Evolutionary conservation across 2,797 vertebrate species (phyloP).

Genomic region (Sparus aurata): DNA sequence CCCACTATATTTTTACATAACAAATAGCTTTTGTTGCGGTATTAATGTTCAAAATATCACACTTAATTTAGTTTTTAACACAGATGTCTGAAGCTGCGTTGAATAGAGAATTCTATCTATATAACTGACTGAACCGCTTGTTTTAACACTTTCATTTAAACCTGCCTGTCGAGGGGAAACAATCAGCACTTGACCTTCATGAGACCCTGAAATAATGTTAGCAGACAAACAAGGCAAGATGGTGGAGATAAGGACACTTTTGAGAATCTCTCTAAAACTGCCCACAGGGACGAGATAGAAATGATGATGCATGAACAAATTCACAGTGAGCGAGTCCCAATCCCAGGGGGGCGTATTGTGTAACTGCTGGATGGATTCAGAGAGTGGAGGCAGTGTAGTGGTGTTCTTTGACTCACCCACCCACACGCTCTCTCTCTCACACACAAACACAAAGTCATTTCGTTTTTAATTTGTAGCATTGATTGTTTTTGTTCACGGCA

Average conservation of each 20-base stretch:
- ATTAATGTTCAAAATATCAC: no score
- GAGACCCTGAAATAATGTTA: slow-evolving; percentile 19
- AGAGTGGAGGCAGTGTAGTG: slow-evolving; percentile 50
- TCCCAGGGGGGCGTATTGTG: slow-evolving; percentile 72
- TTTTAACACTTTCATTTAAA: slow-evolving; percentile 18
- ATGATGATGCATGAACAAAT: slow-evolving; percentile 68
- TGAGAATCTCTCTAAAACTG: slow-evolving; percentile 38
- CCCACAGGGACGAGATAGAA: slow-evolving; percentile 51
- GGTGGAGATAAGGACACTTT: slow-evolving; percentile 22
- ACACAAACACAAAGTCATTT: slow-evolving; percentile 20
- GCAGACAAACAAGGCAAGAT: slow-evolving; percentile 25
- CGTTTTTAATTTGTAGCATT: slow-evolving; percentile 41
- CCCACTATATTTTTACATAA: no score
- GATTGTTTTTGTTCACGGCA: slow-evolving; percentile 35
- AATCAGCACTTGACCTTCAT: slow-evolving; percentile 44
- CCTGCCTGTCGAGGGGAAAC: background rate
- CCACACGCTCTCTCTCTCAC: slow-evolving; percentile 9
- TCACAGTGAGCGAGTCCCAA: slow-evolving; percentile 56
- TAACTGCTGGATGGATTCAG: slow-evolving; percentile 75
- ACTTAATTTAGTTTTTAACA: background rate
- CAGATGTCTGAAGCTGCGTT: background rate
- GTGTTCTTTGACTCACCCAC: slow-evolving; percentile 55
- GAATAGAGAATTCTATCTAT: background rate
- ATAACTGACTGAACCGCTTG: background rate
- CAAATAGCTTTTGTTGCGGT: no score